These are phyloP conservation scores for Panagrolaimus sp. DNA, from an alignment of 1,140 invertebrate genomes.

Conservation along the genomic window DNA sequence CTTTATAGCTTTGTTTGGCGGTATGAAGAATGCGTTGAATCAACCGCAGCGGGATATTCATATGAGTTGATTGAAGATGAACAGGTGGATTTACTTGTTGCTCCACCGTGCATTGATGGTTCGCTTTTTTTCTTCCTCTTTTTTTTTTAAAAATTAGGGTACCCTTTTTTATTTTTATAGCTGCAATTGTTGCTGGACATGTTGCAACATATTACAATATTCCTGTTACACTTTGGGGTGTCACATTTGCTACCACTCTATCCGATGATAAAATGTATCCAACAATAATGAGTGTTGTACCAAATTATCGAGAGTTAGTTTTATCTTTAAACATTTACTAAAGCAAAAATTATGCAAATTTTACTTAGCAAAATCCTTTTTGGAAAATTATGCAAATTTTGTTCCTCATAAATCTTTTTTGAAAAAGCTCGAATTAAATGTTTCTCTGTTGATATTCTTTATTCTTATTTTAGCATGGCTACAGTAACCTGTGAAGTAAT, in stretches of 20 bases:
- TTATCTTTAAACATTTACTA: not conserved
- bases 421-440: not conserved
- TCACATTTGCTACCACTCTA: slow-evolving; percentile 28
- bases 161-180: slow-evolving; percentile 13
- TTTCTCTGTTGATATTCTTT: not conserved
- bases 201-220: slow-evolving; percentile 38
- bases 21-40: slow-evolving; percentile 27
- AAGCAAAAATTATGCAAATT: too few relatives aligned
- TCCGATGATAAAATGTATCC: slow-evolving; percentile 25
- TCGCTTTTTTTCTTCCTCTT: not conserved
- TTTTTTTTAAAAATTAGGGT: slow-evolving; percentile 12
- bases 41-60: slow-evolving; percentile 21
- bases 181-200: slow-evolving; percentile 25
- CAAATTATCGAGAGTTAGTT: slow-evolving; percentile 28
- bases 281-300: slow-evolving; percentile 32
- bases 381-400: too few relatives aligned
- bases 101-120: slow-evolving; percentile 17
- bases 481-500: slow-evolving; percentile 28
- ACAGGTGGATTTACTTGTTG: slow-evolving; percentile 17
- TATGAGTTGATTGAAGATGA: slow-evolving; percentile 27
- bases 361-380: too few relatives aligned
- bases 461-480: slow-evolving; percentile 24
- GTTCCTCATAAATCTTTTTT: too few relatives aligned
- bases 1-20: slow-evolving; percentile 19
- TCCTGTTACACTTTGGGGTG: slow-evolving; percentile 43